These are phyloP conservation scores for Carassius carassius DNA, from an alignment of 2,113 vertebrate genomes.

Conservation along the genomic window DNA sequence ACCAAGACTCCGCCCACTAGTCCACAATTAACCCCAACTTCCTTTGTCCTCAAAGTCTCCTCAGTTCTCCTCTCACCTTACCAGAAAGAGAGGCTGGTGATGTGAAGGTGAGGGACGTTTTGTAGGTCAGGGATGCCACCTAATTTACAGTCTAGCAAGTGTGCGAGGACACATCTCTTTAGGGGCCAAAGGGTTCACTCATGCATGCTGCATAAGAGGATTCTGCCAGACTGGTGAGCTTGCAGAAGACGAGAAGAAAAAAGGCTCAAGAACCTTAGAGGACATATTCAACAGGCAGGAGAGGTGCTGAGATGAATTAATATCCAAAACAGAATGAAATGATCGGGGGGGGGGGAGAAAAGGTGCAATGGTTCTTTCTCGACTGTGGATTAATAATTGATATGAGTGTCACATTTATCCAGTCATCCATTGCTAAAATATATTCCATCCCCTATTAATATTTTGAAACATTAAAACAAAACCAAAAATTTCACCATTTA, in stretches of 20 bases:
- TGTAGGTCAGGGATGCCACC: constrained; percentile 67
- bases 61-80: constrained; percentile 8
- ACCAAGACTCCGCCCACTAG: neutral
- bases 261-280: constrained; percentile 23
- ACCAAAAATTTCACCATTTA: neutral
- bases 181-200: constrained; percentile 53
- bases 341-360: neutral
- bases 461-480: neutral
- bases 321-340: constrained; percentile 23
- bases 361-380: neutral
- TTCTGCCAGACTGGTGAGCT: constrained; percentile 28
- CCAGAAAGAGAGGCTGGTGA: neutral
- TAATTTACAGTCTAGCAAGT: constrained; percentile 59
- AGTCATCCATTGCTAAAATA: constrained; percentile 17
- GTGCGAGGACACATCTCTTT: constrained; percentile 59
- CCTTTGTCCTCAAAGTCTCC: neutral
- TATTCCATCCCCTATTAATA: neutral
- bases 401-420: neutral
- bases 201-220: constrained; percentile 40
- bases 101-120: constrained; percentile 52
- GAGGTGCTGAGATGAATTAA: constrained; percentile 26
- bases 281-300: constrained; percentile 24
- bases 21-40: neutral
- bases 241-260: neutral
- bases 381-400: constrained; percentile 1